Conservation (phyloP, 2,113 vertebrate species). For the Oreochromis aureus region DNA sequence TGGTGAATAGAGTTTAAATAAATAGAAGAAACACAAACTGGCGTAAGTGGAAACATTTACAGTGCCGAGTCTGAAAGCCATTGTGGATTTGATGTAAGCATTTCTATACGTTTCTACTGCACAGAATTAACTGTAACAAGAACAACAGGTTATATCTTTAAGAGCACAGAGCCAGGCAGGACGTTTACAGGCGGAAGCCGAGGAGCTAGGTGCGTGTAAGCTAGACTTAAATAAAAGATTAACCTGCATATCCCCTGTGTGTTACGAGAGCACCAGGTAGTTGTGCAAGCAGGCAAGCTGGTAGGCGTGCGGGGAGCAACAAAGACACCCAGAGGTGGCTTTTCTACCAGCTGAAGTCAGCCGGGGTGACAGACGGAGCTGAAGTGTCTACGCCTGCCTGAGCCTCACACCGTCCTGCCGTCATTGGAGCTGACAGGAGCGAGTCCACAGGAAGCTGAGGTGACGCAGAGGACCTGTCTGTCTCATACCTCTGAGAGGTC, state of each 20-base stretch:
- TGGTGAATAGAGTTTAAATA: constrained; percentile 10
- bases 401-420: constrained; percentile 39
- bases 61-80: neutral
- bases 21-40: neutral
- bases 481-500: constrained; percentile 30
- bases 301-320: constrained; percentile 27
- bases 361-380: constrained; percentile 54
- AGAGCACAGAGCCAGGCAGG: neutral
- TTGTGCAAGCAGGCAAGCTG: constrained; percentile 26
- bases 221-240: constrained; percentile 69
- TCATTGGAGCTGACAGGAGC: constrained; percentile 68
- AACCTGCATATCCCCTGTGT: constrained; percentile 56
- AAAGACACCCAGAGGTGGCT: constrained; percentile 64
- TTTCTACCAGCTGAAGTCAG: constrained; percentile 58
- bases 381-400: constrained; percentile 35
- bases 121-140: constrained; percentile 12
- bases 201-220: constrained; percentile 37
- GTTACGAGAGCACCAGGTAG: constrained; percentile 49
- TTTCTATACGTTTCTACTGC: constrained; percentile 11
- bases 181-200: constrained; percentile 22
- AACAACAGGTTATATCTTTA: constrained; percentile 7
- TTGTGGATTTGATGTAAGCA: neutral
- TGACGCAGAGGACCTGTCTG: constrained; percentile 44
- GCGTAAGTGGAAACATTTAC: neutral
- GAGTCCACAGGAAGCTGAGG: constrained; percentile 42